These are phyloP conservation scores for Amphiduros pacificus DNA, from an alignment of 2,888 invertebrate genomes.

Conservation along the genomic window DNA sequence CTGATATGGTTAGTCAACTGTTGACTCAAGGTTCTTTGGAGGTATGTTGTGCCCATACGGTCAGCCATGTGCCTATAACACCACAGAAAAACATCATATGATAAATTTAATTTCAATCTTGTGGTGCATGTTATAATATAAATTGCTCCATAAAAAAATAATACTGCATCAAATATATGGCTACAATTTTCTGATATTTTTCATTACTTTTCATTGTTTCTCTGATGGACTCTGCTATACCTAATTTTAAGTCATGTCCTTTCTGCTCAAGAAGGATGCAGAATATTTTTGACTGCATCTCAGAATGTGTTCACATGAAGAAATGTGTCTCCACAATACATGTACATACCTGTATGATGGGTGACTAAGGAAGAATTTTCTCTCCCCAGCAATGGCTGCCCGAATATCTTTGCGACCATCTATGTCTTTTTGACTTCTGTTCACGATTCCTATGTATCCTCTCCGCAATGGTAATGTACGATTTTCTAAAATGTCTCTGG, in stretches of 20 bases:
- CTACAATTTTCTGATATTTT: too few species aligned
- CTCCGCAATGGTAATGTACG: slow-evolving; percentile 30
- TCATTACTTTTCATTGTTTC: too few species aligned
- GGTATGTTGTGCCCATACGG: slow-evolving; percentile 34
- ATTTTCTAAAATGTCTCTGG: slow-evolving; percentile 32
- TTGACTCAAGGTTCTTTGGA: slow-evolving; percentile 29
- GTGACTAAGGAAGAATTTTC: slow-evolving; percentile 32
- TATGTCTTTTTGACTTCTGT: slow-evolving; percentile 36
- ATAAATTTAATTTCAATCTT: too few species aligned
- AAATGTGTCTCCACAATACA: neutral
- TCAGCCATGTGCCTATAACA: slow-evolving; percentile 22
- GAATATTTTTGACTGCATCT: too few species aligned
- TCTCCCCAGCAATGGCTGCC: slow-evolving; percentile 30
- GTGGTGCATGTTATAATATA: too few species aligned
- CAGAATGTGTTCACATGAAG: too few species aligned
- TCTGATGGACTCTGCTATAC: neutral
- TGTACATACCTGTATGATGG: slow-evolving; percentile 25
- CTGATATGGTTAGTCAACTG: slow-evolving; percentile 37
- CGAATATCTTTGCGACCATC: slow-evolving; percentile 34
- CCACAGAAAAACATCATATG: too few species aligned
- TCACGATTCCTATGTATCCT: slow-evolving; percentile 37
- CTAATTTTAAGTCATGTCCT: too few species aligned
- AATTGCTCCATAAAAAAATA: too few species aligned
- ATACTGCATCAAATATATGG: too few species aligned
- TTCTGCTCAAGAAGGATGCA: too few species aligned